Evolutionary conservation across 2,888 invertebrate genomes (phyloP).

Genomic region (Drosophila helvetica): DNA sequence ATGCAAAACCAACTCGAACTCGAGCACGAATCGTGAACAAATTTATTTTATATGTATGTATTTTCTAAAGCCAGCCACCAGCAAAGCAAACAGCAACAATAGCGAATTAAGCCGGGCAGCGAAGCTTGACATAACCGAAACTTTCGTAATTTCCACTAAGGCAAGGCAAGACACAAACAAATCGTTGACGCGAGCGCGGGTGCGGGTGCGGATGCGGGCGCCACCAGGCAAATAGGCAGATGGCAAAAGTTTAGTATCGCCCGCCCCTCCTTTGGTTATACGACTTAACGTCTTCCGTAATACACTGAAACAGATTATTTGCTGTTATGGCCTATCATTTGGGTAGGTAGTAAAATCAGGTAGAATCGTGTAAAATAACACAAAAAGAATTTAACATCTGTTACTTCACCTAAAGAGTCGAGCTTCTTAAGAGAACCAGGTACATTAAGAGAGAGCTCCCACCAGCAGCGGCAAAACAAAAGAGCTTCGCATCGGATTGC

Average conservation of each 20-base stretch:
- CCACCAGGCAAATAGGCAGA: background rate
- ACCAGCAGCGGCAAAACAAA: conserved; percentile 20
- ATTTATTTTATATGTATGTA: conserved; percentile 40
- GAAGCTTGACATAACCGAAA: conserved; percentile 30
- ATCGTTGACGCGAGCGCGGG: background rate
- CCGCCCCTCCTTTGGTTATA: conserved; percentile 5
- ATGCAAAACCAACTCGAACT: conserved; percentile 49
- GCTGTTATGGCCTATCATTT: conserved; percentile 39
- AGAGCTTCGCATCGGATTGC: conserved; percentile 21
- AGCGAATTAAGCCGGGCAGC: conserved; percentile 6
- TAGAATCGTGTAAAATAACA: conserved; percentile 3
- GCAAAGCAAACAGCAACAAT: conserved; percentile 27
- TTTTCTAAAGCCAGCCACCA: conserved; percentile 5
- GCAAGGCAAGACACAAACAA: background rate
- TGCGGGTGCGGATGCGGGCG: background rate
- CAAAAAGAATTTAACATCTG: background rate
- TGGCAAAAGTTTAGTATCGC: conserved; percentile 15
- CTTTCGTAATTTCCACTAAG: conserved; percentile 8
- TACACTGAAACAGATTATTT: conserved; percentile 24
- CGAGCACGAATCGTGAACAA: conserved; percentile 60
- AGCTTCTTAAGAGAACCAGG: background rate
- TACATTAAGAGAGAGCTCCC: conserved; percentile 49
- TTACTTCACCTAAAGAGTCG: conserved; percentile 3
- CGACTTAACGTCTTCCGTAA: conserved; percentile 52
- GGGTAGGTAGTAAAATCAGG: conserved; percentile 48